Evolutionary conservation across 2,113 vertebrate genomes (phyloP).

Genomic region (Hypanus sabinus): DNA sequence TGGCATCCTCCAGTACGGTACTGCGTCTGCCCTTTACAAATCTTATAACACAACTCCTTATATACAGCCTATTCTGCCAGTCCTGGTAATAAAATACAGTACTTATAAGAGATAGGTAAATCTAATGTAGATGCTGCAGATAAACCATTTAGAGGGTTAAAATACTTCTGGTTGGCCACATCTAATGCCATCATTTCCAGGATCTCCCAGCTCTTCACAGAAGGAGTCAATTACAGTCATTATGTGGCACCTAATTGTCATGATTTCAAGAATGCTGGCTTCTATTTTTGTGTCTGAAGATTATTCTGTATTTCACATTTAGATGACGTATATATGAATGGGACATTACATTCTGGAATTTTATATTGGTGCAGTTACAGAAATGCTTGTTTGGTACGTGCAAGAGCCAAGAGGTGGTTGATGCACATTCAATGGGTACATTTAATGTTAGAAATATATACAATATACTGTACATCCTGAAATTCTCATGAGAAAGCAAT

Average conservation of each 20-base stretch:
- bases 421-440: background rate
- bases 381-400: background rate
- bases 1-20: too few species aligned
- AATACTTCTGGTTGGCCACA: background rate
- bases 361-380: background rate
- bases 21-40: background rate
- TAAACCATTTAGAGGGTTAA: background rate
- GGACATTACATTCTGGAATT: background rate
- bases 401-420: background rate
- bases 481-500: background rate
- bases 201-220: background rate
- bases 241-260: background rate
- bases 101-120: background rate
- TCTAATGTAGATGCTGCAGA: background rate
- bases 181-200: background rate
- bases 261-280: background rate
- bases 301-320: background rate
- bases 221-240: background rate
- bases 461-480: too few species aligned
- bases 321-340: background rate
- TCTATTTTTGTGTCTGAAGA: slow-evolving; percentile 12
- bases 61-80: background rate
- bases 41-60: background rate
- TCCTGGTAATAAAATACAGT: background rate
- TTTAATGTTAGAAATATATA: too few species aligned